Evolutionary conservation across 2,113 vertebrate species (phyloP), one percentile per base, ranked within the genome.

Genomic region (Coregonus clupeaformis): DNA sequence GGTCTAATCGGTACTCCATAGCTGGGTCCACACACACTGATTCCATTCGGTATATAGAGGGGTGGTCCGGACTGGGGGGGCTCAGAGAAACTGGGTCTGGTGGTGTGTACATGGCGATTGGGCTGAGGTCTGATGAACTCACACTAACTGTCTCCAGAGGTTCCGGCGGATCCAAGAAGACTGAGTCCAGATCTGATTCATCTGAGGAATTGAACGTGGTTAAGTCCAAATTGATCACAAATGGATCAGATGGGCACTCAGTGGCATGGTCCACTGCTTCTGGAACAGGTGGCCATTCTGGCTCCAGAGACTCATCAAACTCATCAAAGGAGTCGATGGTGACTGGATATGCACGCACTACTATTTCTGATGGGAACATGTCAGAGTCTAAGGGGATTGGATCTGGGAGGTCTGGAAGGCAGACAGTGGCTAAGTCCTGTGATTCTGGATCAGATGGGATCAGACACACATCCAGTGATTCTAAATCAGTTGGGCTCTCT

Each of bases 161-260:
- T 30, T 88, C 86, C 42, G 90, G 86, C 78, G 89, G 88, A 71
- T 92, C 90, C 89, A 91, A 91, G 76, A 91, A 93, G 18, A 89
- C 88, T 0, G 90, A 92, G 69, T 92, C 91, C 52, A 92, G 91
- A 80, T 92, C 91, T 76, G 91, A 89, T 82, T 92, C 89, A 83
- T 93, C 91, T 22, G 91, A 52, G 5, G 91, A 92, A 30, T 88
- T 93, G 70, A 93, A 82, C 85, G 91, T 93, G 29, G 92, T 91
- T 60, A 90, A 79, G 81, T 92, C 91, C 85, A 92, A 91, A 77
- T 92, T 89, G 69, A 92, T 89, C 13, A 90, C 49, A 52, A 52
- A 52, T 52, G 4, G 78, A 83, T 92, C 91, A 2, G 90, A 63
- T 24, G 89, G 88, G 70, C 82, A 92, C 72, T 90, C 88, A 9